Percentiles rank a stretch among this genome's conserved stretches.
Evolutionary conservation across 2,888 invertebrate species (phyloP).

Genomic region (Tanaodytes sp.): DNA sequence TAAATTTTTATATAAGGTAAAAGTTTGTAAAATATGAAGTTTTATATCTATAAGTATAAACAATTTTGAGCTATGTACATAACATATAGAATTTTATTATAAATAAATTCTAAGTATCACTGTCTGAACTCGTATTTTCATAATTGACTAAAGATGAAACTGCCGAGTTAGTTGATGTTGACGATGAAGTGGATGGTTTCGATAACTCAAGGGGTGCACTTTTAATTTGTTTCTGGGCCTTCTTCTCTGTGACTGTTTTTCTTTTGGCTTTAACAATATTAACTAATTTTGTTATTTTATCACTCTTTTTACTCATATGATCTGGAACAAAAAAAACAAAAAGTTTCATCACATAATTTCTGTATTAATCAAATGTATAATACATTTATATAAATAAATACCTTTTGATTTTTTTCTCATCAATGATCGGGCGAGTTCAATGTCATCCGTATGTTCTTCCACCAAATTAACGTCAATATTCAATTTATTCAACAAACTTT

Average conservation of each 20-base stretch:
- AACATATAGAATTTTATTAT: slow-evolving; percentile 40
- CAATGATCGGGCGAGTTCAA: slow-evolving; percentile 84
- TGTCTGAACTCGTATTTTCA: slow-evolving; percentile 69
- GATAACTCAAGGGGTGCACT: slow-evolving; percentile 40
- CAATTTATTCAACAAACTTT: slow-evolving; percentile 81
- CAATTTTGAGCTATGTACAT: slow-evolving; percentile 58
- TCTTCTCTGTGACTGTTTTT: slow-evolving; percentile 55
- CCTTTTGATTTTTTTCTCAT: slow-evolving; percentile 79
- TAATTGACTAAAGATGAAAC: slow-evolving; percentile 66
- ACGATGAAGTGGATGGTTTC: no score
- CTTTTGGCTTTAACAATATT: slow-evolving; percentile 60
- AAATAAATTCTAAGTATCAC: slow-evolving; percentile 60
- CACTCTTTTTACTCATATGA: slow-evolving; percentile 37
- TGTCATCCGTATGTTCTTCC: slow-evolving; percentile 86
- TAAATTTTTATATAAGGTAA: slow-evolving; percentile 45
- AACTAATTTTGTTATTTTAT: slow-evolving; percentile 61
- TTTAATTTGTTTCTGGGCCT: slow-evolving; percentile 29
- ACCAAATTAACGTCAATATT: slow-evolving; percentile 85
- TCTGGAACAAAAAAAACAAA: no score
- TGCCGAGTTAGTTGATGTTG: slow-evolving; percentile 46
- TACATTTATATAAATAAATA: slow-evolving; percentile 40
- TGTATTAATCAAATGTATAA: neutral
- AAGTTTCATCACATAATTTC: no score
- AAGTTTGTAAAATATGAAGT: no score
- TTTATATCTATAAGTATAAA: no score